Conservation (phyloP, 2,797 vertebrate species). For the Lepus townsendii region DNA sequence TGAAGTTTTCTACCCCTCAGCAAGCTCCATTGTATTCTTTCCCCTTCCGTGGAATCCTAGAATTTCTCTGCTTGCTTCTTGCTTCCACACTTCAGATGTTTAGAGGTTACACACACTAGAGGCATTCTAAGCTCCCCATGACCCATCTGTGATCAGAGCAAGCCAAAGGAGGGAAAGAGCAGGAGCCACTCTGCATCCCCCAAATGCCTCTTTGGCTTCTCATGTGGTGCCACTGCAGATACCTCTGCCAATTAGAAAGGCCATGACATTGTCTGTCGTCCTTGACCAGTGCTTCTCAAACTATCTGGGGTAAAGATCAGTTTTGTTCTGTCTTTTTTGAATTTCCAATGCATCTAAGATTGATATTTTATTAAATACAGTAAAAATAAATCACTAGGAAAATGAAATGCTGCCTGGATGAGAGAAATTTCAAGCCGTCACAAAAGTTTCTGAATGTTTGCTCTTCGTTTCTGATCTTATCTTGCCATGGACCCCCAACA, state of each 20-base stretch:
- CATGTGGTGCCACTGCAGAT: accelerated
- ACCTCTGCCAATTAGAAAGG: not conserved
- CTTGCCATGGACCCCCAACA: not conserved
- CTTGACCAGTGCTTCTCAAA: not conserved
- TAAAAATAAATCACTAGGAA: constrained; percentile 17
- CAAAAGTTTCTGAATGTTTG: not conserved
- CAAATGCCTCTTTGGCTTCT: not conserved
- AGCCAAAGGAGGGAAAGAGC: not conserved
- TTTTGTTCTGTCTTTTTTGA: not conserved
- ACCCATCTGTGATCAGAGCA: not conserved
- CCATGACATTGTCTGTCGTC: not conserved
- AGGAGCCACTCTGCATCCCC: not conserved
- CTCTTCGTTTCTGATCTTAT: not conserved
- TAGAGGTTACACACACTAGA: not conserved
- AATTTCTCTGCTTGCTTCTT: not conserved
- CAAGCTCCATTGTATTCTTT: not conserved
- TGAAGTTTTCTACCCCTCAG: not conserved
- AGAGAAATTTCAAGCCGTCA: constrained; percentile 13
- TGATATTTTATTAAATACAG: constrained; percentile 16
- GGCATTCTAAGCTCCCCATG: not conserved
- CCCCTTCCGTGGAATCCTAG: not conserved
- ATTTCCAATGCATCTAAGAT: not conserved
- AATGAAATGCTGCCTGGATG: not conserved
- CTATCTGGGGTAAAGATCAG: not conserved
- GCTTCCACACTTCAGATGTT: not conserved